Evolutionary conservation across 2,888 invertebrate genomes (phyloP).

Genomic region (Cenopis cana): DNA sequence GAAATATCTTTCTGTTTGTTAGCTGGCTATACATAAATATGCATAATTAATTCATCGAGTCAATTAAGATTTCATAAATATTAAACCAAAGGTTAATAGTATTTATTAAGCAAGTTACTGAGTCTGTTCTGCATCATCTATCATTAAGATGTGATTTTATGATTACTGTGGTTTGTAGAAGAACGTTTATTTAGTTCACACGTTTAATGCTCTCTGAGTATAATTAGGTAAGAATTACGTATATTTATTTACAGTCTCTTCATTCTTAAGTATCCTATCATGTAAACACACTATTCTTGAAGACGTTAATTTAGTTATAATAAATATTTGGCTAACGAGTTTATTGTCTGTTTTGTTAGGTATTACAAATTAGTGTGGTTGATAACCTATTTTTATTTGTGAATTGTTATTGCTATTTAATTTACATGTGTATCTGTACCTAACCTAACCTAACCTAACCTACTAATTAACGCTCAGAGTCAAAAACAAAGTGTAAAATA

Average conservation of each 20-base stretch:
- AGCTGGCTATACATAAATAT: conserved; percentile 17
- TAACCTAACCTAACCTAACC: too few relatives aligned
- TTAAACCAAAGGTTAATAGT: background rate
- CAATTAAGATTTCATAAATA: conserved; percentile 5
- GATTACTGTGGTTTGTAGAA: background rate
- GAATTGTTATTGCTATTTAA: too few relatives aligned
- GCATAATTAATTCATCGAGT: conserved; percentile 17
- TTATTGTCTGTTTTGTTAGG: too few relatives aligned
- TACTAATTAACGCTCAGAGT: too few relatives aligned
- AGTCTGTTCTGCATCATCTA: conserved; percentile 6
- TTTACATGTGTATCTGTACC: too few relatives aligned
- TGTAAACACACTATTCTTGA: too few relatives aligned
- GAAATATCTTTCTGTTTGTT: conserved; percentile 55
- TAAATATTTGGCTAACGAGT: too few relatives aligned
- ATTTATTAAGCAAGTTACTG: background rate
- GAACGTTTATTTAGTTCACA: background rate
- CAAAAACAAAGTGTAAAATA: too few relatives aligned
- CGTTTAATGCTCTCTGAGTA: background rate
- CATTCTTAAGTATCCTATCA: too few relatives aligned
- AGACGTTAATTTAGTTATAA: too few relatives aligned
- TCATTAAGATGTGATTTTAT: conserved; percentile 3
- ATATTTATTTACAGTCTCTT: background rate
- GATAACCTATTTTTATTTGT: too few relatives aligned
- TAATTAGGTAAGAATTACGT: background rate
- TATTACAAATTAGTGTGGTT: too few relatives aligned